Conservation (phyloP, 2,888 invertebrate species). For the Mycogona germanica region DNA sequence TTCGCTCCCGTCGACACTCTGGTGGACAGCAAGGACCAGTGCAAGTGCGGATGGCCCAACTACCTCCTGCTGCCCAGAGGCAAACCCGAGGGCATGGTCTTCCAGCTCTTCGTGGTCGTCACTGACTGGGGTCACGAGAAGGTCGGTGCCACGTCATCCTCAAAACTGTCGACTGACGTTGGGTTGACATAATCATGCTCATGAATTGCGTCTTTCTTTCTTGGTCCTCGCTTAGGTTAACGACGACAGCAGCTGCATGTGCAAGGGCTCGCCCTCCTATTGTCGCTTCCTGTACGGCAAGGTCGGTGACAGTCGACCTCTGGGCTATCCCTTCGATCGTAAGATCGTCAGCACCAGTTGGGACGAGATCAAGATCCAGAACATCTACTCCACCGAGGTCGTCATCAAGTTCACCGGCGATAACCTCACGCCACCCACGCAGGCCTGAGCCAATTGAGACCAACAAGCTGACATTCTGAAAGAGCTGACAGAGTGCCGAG, state of each 20-base stretch:
- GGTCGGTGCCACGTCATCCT: slow-evolving; percentile 2
- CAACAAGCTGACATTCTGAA: too few species aligned
- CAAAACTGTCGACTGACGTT: not conserved
- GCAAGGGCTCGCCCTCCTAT: slow-evolving; percentile 61
- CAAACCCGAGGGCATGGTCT: slow-evolving; percentile 48
- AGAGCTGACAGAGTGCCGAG: too few species aligned
- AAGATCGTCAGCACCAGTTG: slow-evolving; percentile 40
- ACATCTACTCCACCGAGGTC: slow-evolving; percentile 24
- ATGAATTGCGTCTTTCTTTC: not conserved
- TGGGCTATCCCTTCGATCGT: slow-evolving; percentile 64
- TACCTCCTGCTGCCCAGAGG: slow-evolving; percentile 60
- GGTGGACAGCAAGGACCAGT: slow-evolving; percentile 23
- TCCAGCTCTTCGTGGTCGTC: slow-evolving; percentile 47
- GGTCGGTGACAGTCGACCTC: slow-evolving; percentile 59
- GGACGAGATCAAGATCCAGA: slow-evolving; percentile 27
- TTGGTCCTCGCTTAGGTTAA: not conserved
- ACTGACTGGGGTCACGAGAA: slow-evolving; percentile 38
- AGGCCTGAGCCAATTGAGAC: too few species aligned
- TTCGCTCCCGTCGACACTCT: slow-evolving; percentile 24
- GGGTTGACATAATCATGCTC: not conserved
- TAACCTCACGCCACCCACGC: too few species aligned
- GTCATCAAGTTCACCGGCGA: slow-evolving; percentile 23
- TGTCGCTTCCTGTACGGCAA: slow-evolving; percentile 62
- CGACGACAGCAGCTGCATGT: slow-evolving; percentile 29
- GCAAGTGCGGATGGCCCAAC: slow-evolving; percentile 50